Conservation (phyloP, 2,888 invertebrate species). For the Mesorhabditis sp. region DNA sequence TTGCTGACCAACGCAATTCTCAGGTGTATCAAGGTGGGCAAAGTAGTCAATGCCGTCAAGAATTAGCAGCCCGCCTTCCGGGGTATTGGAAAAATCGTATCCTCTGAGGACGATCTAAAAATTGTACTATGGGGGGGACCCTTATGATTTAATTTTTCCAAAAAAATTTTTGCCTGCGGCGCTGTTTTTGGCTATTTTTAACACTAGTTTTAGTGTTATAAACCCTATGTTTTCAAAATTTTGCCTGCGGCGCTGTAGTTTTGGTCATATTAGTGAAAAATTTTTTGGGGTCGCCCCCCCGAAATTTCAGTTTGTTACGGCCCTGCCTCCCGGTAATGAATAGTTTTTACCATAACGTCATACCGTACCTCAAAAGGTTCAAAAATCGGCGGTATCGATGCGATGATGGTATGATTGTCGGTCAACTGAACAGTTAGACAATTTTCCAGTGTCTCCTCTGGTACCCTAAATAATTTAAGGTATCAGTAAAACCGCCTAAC, state of each 20-base stretch:
- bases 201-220: no score
- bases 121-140: no score
- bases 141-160: no score
- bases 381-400: constrained; percentile 38
- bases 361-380: constrained; percentile 45
- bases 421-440: constrained; percentile 38
- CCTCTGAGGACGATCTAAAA: constrained; percentile 41
- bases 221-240: no score
- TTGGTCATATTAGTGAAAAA: no score
- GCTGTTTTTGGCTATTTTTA: no score
- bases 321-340: no score
- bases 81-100: constrained; percentile 40
- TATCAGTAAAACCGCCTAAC: neutral
- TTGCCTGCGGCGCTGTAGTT: no score
- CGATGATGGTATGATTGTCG: constrained; percentile 37
- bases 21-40: constrained; percentile 35
- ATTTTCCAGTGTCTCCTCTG: constrained; percentile 31
- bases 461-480: constrained; percentile 8
- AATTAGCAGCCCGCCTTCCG: constrained; percentile 42
- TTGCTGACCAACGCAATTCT: constrained; percentile 33
- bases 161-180: no score
- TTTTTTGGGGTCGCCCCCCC: no score
- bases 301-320: no score
- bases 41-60: constrained; percentile 41
- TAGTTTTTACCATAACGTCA: no score